These are phyloP conservation scores for Myopa tessellatipennis DNA, from an alignment of 2,888 invertebrate species.

Conservation along the genomic window DNA sequence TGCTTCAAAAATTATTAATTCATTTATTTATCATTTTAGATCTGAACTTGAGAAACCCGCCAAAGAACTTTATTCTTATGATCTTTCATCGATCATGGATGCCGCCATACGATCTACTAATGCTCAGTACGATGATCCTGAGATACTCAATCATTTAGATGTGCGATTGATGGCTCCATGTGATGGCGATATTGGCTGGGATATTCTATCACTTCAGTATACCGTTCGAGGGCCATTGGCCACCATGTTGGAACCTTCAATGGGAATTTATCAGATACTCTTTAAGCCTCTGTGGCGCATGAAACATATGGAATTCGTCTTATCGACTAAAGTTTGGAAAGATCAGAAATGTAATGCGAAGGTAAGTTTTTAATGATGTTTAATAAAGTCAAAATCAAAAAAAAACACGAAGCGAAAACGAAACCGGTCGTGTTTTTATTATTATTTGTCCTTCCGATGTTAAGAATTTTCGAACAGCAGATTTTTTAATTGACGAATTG, in stretches of 20 bases:
- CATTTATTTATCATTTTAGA: slow-evolving; percentile 68
- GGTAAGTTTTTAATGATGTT: slow-evolving; percentile 53
- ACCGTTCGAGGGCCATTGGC: slow-evolving; percentile 66
- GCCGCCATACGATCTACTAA: slow-evolving; percentile 91
- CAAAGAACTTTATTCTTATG: slow-evolving; percentile 86
- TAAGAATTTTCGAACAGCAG: no score
- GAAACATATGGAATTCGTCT: slow-evolving; percentile 67
- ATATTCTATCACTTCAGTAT: slow-evolving; percentile 66
- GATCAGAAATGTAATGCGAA: slow-evolving; percentile 67
- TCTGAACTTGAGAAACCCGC: slow-evolving; percentile 90
- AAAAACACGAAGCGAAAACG: no score
- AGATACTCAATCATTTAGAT: slow-evolving; percentile 88
- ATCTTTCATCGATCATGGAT: slow-evolving; percentile 85
- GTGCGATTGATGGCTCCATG: slow-evolving; percentile 75
- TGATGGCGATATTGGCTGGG: slow-evolving; percentile 67
- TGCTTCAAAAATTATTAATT: background rate
- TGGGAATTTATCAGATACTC: slow-evolving; percentile 65
- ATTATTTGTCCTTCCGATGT: no score
- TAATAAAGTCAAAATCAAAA: no score
- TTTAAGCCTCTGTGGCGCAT: slow-evolving; percentile 68
- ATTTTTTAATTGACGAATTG: no score
- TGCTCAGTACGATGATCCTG: slow-evolving; percentile 92
- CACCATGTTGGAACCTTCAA: slow-evolving; percentile 67
- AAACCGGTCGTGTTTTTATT: no score
- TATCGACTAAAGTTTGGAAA: slow-evolving; percentile 68